A percentile compares a stretch with the other conserved stretches of the same genome.
Conservation (phyloP, 2,888 invertebrate genomes). For the Machimus atricapillus region DNA sequence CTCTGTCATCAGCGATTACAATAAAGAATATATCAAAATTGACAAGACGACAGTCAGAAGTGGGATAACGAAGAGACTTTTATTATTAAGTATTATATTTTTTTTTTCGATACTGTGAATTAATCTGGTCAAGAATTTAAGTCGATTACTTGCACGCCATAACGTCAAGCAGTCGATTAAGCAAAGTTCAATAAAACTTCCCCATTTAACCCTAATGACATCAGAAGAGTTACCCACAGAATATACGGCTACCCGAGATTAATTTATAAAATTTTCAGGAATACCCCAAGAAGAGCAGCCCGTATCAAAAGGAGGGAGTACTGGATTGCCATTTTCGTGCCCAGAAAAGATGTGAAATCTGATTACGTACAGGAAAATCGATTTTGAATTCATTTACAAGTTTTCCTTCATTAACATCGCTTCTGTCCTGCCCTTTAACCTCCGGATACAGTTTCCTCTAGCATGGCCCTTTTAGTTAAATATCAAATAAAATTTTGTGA, state of each 20-base stretch:
- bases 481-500: background rate
- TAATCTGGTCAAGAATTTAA: background rate
- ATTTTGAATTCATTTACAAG: background rate
- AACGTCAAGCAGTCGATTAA: background rate
- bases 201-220: background rate
- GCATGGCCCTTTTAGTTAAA: background rate
- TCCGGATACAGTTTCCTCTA: background rate
- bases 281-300: background rate
- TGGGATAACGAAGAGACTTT: background rate
- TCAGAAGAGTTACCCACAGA: background rate
- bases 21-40: background rate
- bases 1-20: background rate
- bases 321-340: background rate
- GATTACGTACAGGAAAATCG: background rate
- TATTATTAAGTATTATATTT: no score
- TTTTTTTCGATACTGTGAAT: background rate
- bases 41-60: background rate
- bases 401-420: background rate
- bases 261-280: background rate
- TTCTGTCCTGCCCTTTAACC: background rate
- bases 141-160: background rate
- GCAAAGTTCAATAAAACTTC: background rate
- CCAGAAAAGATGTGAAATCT: background rate
- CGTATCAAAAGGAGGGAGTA: background rate
- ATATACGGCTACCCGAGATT: background rate